A percentile compares a stretch with the other conserved stretches of the same genome.
These are phyloP conservation scores for Alethe diademata DNA, from an alignment of 2,113 vertebrate species.

Conservation along the genomic window DNA sequence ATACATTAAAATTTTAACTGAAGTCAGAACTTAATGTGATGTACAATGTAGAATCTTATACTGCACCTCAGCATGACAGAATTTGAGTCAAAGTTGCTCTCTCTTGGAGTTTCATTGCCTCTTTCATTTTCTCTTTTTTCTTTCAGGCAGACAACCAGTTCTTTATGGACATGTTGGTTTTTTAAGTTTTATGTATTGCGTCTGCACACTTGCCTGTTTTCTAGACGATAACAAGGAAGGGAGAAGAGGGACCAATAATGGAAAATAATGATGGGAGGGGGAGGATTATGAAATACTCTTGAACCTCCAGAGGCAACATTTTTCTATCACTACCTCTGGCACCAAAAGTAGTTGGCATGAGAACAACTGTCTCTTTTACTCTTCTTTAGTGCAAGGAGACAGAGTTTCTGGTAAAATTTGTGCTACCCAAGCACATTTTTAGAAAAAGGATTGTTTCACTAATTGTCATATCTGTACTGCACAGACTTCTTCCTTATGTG, in stretches of 20 bases:
- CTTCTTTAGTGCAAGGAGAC: constrained; percentile 52
- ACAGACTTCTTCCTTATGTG: constrained; percentile 65
- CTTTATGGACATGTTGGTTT: background rate
- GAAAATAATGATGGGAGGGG: constrained; percentile 30
- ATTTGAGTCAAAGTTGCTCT: background rate
- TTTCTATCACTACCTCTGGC: constrained; percentile 65
- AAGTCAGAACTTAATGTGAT: background rate
- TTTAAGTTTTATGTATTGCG: constrained; percentile 7
- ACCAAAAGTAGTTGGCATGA: constrained; percentile 65
- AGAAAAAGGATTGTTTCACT: constrained; percentile 66
- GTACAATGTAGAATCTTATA: background rate
- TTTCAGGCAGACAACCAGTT: background rate
- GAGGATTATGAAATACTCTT: constrained; percentile 65
- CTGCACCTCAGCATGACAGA: background rate
- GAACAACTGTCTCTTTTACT: constrained; percentile 67
- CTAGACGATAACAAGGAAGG: constrained; percentile 54
- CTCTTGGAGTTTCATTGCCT: background rate
- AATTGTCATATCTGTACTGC: constrained; percentile 71
- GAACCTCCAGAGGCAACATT: constrained; percentile 57
- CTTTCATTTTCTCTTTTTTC: background rate
- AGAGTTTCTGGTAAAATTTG: constrained; percentile 66
- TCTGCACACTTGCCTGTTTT: constrained; percentile 53
- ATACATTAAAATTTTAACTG: background rate
- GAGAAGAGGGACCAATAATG: constrained; percentile 54
- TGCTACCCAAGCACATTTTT: constrained; percentile 47